A percentile compares a stretch with the other conserved stretches of the same genome.
Conservation (phyloP, 1,140 invertebrate species). For the Temnothorax nylanderi region DNA sequence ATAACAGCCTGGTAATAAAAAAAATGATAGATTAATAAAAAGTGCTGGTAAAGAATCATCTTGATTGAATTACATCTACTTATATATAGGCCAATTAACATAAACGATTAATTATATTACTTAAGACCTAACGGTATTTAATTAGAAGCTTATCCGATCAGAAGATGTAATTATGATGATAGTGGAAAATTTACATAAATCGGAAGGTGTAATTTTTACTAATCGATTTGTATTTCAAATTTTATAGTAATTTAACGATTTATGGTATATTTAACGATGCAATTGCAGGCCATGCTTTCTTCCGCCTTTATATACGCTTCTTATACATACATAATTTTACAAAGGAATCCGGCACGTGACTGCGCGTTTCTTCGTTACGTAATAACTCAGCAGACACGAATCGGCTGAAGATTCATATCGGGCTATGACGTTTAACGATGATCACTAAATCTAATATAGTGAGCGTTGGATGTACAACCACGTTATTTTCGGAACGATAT, state of each 20-base stretch:
- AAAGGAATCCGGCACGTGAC: neutral
- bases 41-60: neutral
- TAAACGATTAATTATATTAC: conserved; percentile 10
- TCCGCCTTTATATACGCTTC: neutral
- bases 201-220: neutral
- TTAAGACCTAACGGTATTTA: neutral
- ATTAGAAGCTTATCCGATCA: neutral
- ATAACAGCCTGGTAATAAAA: neutral
- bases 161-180: neutral
- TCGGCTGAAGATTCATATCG: conserved; percentile 28
- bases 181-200: neutral
- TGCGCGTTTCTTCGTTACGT: conserved; percentile 14
- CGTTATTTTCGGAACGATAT: neutral
- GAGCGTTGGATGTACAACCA: neutral
- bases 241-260: neutral
- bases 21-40: neutral
- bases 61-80: neutral
- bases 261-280: no score
- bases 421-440: neutral
- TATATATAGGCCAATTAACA: neutral
- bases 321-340: neutral
- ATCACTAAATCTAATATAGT: conserved; percentile 39
- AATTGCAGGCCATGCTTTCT: neutral
- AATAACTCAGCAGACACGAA: conserved; percentile 25
- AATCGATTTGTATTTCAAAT: neutral